Percentiles rank a stretch among this genome's conserved stretches.
Conservation (phyloP, 2,797 vertebrate species). For the Microctenopoma lineatum region DNA sequence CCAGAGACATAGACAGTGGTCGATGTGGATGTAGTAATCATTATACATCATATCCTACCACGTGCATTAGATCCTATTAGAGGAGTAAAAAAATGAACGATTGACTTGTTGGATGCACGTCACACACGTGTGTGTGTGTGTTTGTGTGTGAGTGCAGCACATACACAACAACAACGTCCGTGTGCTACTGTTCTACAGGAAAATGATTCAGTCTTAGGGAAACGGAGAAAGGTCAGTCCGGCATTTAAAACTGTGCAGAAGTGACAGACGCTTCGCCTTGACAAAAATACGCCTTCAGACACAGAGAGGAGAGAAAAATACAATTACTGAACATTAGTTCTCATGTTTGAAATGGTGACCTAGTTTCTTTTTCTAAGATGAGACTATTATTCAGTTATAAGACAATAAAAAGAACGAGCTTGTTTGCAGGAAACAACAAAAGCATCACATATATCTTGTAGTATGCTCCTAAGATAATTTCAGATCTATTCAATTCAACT, state of each 20-base stretch:
- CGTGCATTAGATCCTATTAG: neutral
- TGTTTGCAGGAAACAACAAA: neutral
- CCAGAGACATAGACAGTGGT: too few species aligned
- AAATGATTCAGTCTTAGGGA: constrained; percentile 26
- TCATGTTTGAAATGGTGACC: neutral
- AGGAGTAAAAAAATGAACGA: neutral
- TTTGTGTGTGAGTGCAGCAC: constrained; percentile 2
- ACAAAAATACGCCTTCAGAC: constrained; percentile 29
- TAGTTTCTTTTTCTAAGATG: neutral
- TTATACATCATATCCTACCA: neutral
- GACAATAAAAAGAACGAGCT: neutral
- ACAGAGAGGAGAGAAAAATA: constrained; percentile 8
- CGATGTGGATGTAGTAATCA: neutral
- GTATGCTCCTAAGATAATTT: neutral
- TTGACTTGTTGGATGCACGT: neutral
- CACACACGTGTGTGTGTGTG: fast-evolving
- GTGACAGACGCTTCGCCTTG: constrained; percentile 34
- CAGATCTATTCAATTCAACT: neutral
- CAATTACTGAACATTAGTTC: neutral
- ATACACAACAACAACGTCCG: neutral
- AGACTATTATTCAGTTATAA: neutral
- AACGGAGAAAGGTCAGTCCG: constrained; percentile 70
- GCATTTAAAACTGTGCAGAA: constrained; percentile 60
- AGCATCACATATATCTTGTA: neutral
- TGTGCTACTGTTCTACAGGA: constrained; percentile 21